Base-by-base conservation (phyloP, 2,797 vertebrate genomes). In the Schizopygopsis pylzovi region DNA sequence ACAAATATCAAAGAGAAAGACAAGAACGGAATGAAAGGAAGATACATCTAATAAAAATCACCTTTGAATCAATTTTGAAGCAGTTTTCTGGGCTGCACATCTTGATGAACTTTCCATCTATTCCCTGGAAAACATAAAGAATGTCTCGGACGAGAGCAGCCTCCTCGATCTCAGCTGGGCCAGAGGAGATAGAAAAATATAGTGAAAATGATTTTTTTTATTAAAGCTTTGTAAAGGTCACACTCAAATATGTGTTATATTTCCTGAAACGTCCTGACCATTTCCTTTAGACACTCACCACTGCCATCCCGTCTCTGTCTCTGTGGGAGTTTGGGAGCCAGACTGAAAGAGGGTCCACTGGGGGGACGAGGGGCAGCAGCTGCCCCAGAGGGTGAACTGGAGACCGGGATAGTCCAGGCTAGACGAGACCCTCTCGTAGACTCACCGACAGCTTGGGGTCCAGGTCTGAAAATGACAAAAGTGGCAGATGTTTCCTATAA, bases 61-160 rank as follows among this genome's bases (percentile, higher is more conserved):
- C 98, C 97, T 99, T 99, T 85, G 93, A 90, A 90, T 99, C 98
- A 77, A 98, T 97, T 93, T 96, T 98, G 93, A 99, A 99, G 94
- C 97, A 96, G 92, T 98, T 97, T 79, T 98, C 98, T 68, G 96
- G 92, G 91, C 88, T 94, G 92, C 93, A 97, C 98, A 99, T 97
- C 95, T 97, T 98, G 93, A 99, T 96, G 91, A 94, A 96, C 94
- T 96, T 99, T 89, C 98, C 98, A 71, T 99, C 98, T 88, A 99
- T 99, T 89, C 98, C 98, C 93, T 99, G 98, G 96, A 99, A 98
- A 90, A 99, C 98, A 78, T 98, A 99, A 61, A 99, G 95, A 93
- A 99, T 95, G 93, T 99, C 98, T 90, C 98, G 95, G 85, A 99
- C 97, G 75, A 99, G 95, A 59, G 95, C 93, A 1, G 95, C 95